Evolutionary conservation across 2,888 invertebrate species (phyloP).

Genomic region (Andricus curvator): DNA sequence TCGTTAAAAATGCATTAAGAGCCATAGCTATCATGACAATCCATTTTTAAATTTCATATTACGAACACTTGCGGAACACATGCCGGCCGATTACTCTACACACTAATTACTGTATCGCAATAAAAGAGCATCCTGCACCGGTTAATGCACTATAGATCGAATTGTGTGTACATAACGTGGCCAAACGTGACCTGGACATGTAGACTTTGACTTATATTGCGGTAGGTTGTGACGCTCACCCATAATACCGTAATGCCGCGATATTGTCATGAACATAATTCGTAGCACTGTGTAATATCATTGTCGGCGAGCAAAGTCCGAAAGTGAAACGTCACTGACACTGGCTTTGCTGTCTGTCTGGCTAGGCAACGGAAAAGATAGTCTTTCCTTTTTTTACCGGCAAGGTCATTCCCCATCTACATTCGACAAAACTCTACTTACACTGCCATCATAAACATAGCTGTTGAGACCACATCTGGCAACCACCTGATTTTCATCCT

Average conservation of each 20-base stretch:
- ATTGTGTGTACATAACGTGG: slow-evolving; percentile 1
- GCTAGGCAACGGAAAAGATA: slow-evolving; percentile 29
- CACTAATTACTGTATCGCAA: background rate
- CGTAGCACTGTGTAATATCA: slow-evolving; percentile 48
- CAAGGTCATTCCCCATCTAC: slow-evolving; percentile 33
- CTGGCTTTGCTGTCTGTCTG: slow-evolving; percentile 43
- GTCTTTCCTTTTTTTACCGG: slow-evolving; percentile 35
- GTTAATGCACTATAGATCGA: slow-evolving; percentile 11
- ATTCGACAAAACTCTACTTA: slow-evolving; percentile 27
- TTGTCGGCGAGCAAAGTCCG: slow-evolving; percentile 55
- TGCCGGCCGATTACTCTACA: background rate
- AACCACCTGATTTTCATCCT: background rate
- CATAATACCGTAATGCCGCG: slow-evolving; percentile 54
- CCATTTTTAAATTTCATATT: background rate
- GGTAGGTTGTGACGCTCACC: slow-evolving; percentile 54
- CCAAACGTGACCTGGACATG: slow-evolving; percentile 27
- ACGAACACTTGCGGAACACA: background rate
- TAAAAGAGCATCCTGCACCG: background rate
- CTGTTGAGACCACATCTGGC: slow-evolving; percentile 18
- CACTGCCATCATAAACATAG: slow-evolving; percentile 26
- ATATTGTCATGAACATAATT: slow-evolving; percentile 52
- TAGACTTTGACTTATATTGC: slow-evolving; percentile 59
- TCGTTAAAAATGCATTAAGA: background rate
- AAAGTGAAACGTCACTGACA: slow-evolving; percentile 46
- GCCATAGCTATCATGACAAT: background rate